Percentiles rank a stretch among this genome's conserved stretches.
Evolutionary conservation across 1,140 invertebrate genomes (phyloP).

Genomic region (Drusus annulatus): DNA sequence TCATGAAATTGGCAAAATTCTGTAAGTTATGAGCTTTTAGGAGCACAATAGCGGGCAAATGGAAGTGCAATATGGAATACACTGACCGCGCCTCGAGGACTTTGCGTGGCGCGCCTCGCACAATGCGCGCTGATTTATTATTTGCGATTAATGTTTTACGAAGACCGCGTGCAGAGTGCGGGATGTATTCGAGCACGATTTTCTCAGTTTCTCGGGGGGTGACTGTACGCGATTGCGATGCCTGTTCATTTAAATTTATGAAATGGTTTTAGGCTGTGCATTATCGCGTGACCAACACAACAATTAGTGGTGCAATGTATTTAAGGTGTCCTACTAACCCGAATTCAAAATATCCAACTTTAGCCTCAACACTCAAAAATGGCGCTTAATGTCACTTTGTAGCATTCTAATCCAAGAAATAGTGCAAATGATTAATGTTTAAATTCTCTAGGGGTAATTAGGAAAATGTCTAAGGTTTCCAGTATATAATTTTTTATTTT

Average conservation of each 20-base stretch:
- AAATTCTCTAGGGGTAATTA: too few relatives aligned
- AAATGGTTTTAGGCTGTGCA: neutral
- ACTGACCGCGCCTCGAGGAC: neutral
- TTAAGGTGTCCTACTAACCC: neutral
- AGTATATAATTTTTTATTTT: too few relatives aligned
- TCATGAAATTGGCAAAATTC: too few relatives aligned
- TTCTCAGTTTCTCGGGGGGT: neutral
- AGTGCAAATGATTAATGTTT: too few relatives aligned
- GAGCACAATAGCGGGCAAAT: too few relatives aligned
- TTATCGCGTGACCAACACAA: neutral
- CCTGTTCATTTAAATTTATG: neutral
- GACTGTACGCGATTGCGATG: neutral
- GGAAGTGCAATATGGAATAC: too few relatives aligned
- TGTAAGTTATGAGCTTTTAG: too few relatives aligned
- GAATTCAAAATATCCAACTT: too few relatives aligned
- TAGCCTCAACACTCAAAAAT: too few relatives aligned
- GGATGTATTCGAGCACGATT: neutral
- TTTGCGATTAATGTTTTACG: slow-evolving; percentile 42
- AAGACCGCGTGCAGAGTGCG: slow-evolving; percentile 21
- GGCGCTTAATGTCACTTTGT: too few relatives aligned
- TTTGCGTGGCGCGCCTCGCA: neutral
- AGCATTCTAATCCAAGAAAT: too few relatives aligned
- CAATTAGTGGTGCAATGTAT: neutral
- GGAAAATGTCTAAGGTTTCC: too few relatives aligned
- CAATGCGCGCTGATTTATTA: slow-evolving; percentile 47